Percentiles rank a stretch among this genome's conserved stretches.
Conservation (phyloP, 1,140 invertebrate genomes). For the Drosophila cardini region DNA sequence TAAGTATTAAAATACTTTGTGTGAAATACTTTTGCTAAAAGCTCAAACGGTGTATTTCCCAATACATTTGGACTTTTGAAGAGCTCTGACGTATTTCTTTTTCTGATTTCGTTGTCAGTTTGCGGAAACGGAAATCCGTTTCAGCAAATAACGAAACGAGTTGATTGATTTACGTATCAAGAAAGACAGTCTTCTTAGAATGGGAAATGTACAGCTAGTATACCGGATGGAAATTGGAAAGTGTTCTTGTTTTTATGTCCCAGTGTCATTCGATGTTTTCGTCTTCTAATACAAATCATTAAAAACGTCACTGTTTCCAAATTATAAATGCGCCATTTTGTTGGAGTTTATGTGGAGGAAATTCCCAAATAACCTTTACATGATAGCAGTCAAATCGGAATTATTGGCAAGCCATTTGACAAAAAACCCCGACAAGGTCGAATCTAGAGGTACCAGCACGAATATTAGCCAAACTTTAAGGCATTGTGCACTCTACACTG, state of each 20-base stretch:
- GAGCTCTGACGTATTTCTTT: constrained; percentile 2
- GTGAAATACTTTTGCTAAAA: too few species aligned
- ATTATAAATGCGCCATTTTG: constrained; percentile 16
- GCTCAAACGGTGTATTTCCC: background rate
- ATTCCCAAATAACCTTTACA: constrained; percentile 25
- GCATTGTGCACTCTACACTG: too few species aligned
- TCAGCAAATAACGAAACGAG: constrained; percentile 10
- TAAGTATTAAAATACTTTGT: too few species aligned
- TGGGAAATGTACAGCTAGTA: too few species aligned
- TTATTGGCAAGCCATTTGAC: constrained; percentile 52
- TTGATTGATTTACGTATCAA: constrained; percentile 7
- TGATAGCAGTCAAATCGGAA: constrained; percentile 10
- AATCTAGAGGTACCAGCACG: constrained; percentile 65
- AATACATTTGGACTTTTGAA: background rate
- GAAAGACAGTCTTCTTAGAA: too few species aligned
- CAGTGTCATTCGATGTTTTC: constrained; percentile 4
- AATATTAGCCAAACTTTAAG: constrained; percentile 49
- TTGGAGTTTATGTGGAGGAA: background rate
- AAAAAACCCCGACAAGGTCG: constrained; percentile 59
- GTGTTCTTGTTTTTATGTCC: background rate
- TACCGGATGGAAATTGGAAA: background rate
- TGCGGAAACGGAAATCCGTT: constrained; percentile 11
- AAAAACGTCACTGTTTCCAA: constrained; percentile 12
- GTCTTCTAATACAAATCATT: constrained; percentile 10
- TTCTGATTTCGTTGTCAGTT: constrained; percentile 1